These are phyloP conservation scores for Melanitta fusca DNA, from an alignment of 2,797 vertebrate species.

Conservation along the genomic window DNA sequence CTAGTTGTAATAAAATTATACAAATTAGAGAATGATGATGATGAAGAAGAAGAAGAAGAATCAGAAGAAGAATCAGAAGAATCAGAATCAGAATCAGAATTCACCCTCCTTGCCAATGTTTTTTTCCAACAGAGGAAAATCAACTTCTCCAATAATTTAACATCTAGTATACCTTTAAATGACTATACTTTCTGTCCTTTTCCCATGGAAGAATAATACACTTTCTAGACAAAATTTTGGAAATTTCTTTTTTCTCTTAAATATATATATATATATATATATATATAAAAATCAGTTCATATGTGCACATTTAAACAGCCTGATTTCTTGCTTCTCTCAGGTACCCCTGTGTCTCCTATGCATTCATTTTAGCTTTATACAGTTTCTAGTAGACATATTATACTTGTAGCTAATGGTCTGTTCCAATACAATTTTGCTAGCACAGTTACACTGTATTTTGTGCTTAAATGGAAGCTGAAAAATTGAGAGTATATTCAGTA, in stretches of 20 bases:
- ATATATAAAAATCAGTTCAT: neutral
- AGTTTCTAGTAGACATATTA: slow-evolving; percentile 12
- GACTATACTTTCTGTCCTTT: neutral
- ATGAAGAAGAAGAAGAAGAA: neutral
- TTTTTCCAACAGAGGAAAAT: neutral
- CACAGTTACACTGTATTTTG: slow-evolving; percentile 7
- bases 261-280: neutral
- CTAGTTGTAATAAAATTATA: neutral
- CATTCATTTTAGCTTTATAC: slow-evolving; percentile 22
- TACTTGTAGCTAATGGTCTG: slow-evolving; percentile 29
- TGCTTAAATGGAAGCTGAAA: slow-evolving; percentile 44
- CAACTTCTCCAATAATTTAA: neutral
- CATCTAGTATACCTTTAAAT: neutral
- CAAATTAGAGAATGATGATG: neutral
- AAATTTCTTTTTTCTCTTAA: neutral
- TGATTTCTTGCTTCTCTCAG: neutral
- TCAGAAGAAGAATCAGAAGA: neutral
- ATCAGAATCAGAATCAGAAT: too few relatives aligned
- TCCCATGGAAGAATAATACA: neutral
- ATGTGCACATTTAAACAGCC: neutral
- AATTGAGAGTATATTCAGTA: slow-evolving; percentile 22
- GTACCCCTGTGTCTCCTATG: neutral
- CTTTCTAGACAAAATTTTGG: neutral
- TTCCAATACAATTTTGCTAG: slow-evolving; percentile 20
- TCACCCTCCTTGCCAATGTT: neutral